Evolutionary conservation across 2,888 invertebrate species (phyloP).

Genomic region (Candidula unifasciata): DNA sequence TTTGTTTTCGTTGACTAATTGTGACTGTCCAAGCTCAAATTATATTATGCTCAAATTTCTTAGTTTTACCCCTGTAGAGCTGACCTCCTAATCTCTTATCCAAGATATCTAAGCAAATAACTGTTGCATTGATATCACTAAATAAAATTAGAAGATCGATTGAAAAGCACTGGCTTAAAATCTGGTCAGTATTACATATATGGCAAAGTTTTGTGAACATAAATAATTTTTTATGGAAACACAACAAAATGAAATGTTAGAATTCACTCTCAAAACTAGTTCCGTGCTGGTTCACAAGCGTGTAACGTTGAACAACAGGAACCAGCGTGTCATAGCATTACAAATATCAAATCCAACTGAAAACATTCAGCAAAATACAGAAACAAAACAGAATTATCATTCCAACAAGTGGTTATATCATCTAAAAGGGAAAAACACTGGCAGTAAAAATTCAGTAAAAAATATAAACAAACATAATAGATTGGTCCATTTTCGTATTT

Average conservation of each 20-base stretch:
- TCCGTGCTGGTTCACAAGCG: slow-evolving; percentile 16
- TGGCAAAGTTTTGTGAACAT: not conserved
- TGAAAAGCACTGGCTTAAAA: too few relatives aligned
- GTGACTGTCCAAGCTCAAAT: too few relatives aligned
- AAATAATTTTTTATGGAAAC: not conserved
- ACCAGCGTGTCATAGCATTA: slow-evolving; percentile 29
- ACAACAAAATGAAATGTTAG: not conserved
- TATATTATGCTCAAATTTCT: too few relatives aligned
- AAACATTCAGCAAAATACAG: not conserved
- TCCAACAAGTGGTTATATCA: slow-evolving; percentile 25
- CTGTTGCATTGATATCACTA: too few relatives aligned
- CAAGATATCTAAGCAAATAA: too few relatives aligned
- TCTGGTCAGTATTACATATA: not conserved
- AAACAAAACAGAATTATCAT: not conserved
- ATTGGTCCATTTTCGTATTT: slow-evolving; percentile 40
- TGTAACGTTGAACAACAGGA: not conserved
- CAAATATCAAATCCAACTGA: not conserved
- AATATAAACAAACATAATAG: slow-evolving; percentile 22
- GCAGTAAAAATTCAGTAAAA: not conserved
- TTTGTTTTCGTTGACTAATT: too few relatives aligned
- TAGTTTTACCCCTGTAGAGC: too few relatives aligned
- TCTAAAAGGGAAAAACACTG: not conserved
- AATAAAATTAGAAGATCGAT: too few relatives aligned
- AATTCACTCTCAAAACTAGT: slow-evolving; percentile 10
- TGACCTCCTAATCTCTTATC: too few relatives aligned